phyloP scores from a whole-genome alignment of 1,140 invertebrate genomes.

The Mya arenaria region DNA sequence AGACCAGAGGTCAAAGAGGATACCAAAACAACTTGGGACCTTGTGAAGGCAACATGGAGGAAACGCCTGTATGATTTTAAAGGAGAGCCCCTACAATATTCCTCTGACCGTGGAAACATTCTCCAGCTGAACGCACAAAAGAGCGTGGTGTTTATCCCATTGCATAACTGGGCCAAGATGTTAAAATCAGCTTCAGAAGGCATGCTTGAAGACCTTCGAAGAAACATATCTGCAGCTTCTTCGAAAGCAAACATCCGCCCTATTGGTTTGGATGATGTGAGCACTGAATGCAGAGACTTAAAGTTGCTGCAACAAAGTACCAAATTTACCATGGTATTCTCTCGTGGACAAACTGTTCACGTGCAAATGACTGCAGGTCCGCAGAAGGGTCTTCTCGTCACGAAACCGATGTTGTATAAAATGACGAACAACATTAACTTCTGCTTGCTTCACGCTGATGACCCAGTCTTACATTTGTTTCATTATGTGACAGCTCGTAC shows the following conservation, averaged over 20 bases:
- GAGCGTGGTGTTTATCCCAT: background rate
- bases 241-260: conserved; percentile 17
- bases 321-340: conserved; percentile 47
- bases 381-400: conserved; percentile 50
- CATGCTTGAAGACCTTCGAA: conserved; percentile 21
- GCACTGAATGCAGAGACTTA: conserved; percentile 1
- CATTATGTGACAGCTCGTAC: conserved; percentile 29
- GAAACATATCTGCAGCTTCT: background rate
- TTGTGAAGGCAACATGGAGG: conserved; percentile 2
- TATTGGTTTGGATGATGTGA: conserved; percentile 23
- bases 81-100: background rate
- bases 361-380: conserved; percentile 53
- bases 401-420: conserved; percentile 48
- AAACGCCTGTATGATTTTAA: conserved; percentile 37
- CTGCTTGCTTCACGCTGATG: conserved; percentile 52
- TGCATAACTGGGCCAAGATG: conserved; percentile 14
- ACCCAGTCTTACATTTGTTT: conserved; percentile 53
- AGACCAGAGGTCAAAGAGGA: conserved; percentile 51
- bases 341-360: conserved; percentile 45
- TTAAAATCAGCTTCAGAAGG: background rate
- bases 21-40: background rate
- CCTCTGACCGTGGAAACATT: background rate
- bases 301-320: background rate
- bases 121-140: background rate
- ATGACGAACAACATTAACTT: conserved; percentile 52